These are phyloP conservation scores for Ariopsis seemanni DNA, from an alignment of 2,113 vertebrate species.

Conservation along the genomic window DNA sequence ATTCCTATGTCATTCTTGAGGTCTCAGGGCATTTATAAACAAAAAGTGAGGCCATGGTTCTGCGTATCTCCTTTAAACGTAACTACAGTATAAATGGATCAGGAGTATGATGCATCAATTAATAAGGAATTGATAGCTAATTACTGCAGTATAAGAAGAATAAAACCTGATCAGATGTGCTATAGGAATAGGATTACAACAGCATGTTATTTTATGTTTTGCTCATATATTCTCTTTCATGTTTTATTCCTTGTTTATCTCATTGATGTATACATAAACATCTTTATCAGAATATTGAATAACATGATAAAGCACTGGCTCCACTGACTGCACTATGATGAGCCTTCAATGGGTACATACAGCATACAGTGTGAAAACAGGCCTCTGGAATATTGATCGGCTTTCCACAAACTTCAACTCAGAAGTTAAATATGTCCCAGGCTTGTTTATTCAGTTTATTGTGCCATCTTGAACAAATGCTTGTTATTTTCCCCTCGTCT, in stretches of 20 bases:
- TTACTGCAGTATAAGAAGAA: neutral
- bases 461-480: neutral
- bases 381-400: neutral
- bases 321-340: neutral
- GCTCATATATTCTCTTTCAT: no score
- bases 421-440: neutral
- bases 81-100: neutral
- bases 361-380: neutral
- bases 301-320: neutral
- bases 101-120: neutral
- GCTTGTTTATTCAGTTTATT: neutral
- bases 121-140: neutral
- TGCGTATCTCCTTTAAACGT: no score
- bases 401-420: slow-evolving; percentile 1
- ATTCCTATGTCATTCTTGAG: no score
- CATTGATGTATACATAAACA: neutral
- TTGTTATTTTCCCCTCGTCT: neutral
- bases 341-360: neutral
- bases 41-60: no score
- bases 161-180: neutral
- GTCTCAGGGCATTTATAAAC: no score
- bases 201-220: neutral
- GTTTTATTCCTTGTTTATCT: neutral
- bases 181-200: neutral
- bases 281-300: neutral